Evolutionary conservation across 2,888 invertebrate genomes (phyloP), one percentile per base, ranked within the genome.

Genomic region (Schizaphis graminum): DNA sequence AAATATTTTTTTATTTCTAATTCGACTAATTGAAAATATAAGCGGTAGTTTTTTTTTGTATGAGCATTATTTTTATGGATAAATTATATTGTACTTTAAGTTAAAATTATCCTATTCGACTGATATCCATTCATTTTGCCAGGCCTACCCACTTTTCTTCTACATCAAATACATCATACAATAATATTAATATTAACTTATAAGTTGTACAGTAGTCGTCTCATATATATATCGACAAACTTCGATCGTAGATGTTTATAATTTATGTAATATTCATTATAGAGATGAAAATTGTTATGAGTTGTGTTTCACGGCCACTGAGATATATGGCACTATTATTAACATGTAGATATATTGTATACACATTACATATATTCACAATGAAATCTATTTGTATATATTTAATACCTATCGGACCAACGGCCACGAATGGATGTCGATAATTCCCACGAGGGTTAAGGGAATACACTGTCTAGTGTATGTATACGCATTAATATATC

Each of bases 301-400:
- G n/a, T n/a, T 67, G 47, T 84, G n/a, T 84, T 77, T 91, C 26
- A 84, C 77, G 91, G 91, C 35, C 77, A 24, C 53, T 57, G 41
- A 41, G 57, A 89, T 56, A 89, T 28, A 89, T 44, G 44, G 21
- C 16, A 35, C 77, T 77, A 77, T 77, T 35, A 77, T 77, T 35
- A 77, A 77, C 16, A 77, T 35, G 35, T 21, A n/a, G n/a, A n/a
- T n/a, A 35, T n/a, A 13, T 13, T 53, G 49, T 53, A 53, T 53
- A 11, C 16, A 53, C 1, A 53, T 13, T 49, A 16, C 5, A n/a
- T 16, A 77, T 77, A 10, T 35, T 35, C 8, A 87, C 86, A 87
- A 92, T 61, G 87, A 92, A 57, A 92, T 87, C 35, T 26, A 49
- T 53, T 88, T 56, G 67, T 92, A 86, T 87, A 87, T n/a, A 49